Conservation (phyloP, 2,797 vertebrate genomes). For the Enteromius thamalakanensis region DNA sequence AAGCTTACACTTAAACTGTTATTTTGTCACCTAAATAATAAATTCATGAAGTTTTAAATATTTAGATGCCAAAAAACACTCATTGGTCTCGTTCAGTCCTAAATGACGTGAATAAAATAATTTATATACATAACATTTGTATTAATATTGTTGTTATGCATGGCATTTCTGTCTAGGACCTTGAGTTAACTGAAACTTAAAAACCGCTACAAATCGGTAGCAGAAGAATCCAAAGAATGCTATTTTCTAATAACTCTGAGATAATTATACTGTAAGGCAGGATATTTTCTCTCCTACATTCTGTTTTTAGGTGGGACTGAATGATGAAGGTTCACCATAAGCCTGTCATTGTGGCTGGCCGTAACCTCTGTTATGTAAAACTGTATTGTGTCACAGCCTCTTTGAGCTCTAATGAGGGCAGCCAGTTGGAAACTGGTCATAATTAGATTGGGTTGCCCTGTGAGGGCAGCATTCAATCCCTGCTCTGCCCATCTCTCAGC, state of each 20-base stretch:
- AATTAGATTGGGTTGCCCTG: slow-evolving; percentile 67
- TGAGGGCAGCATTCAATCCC: slow-evolving; percentile 45
- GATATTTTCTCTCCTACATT: slow-evolving; percentile 22
- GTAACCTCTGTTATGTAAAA: slow-evolving; percentile 70
- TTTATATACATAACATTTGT: too few relatives aligned
- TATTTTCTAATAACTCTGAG: not conserved
- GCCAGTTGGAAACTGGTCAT: slow-evolving; percentile 61
- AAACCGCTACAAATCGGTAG: not conserved
- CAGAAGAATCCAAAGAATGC: not conserved
- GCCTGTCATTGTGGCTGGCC: slow-evolving; percentile 57
- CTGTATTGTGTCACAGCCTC: slow-evolving; percentile 64
- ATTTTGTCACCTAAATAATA: too few relatives aligned
- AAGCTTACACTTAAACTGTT: too few relatives aligned
- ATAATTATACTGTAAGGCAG: not conserved
- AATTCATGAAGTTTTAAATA: too few relatives aligned
- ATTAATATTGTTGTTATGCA: not conserved
- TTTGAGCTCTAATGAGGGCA: slow-evolving; percentile 70
- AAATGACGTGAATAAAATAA: not conserved
- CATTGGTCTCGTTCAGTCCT: not conserved
- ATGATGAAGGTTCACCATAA: slow-evolving; percentile 20
- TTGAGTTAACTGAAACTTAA: not conserved
- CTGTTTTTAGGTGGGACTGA: slow-evolving; percentile 30
- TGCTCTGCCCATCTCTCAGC: slow-evolving; percentile 36
- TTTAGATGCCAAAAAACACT: not conserved
- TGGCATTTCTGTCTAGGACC: not conserved